Evolutionary conservation across 2,113 vertebrate species (phyloP).

Genomic region (Hypocryptadius cinnamomeus): DNA sequence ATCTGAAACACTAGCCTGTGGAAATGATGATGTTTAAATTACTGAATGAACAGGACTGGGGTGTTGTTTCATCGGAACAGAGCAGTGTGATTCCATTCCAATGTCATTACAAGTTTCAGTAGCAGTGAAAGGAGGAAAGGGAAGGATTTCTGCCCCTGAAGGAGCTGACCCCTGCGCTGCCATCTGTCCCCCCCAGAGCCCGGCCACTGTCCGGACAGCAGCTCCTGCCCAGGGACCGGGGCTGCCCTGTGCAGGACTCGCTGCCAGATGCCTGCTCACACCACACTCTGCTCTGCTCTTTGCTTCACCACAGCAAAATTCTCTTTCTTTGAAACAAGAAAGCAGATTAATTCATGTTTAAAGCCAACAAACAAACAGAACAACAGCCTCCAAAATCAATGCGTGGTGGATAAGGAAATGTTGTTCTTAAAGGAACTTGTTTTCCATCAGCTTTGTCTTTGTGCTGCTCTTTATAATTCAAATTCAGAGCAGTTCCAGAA

Average conservation of each 20-base stretch:
- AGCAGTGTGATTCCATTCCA: background rate
- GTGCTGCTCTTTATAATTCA: background rate
- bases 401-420: accelerated
- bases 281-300: background rate
- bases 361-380: background rate
- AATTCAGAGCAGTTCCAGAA: background rate
- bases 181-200: background rate
- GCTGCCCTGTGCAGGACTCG: background rate
- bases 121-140: background rate
- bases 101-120: background rate
- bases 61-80: background rate
- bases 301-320: background rate
- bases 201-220: background rate
- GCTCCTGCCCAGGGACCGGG: background rate
- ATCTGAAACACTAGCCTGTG: background rate
- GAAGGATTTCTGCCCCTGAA: background rate
- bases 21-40: background rate
- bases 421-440: background rate
- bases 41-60: background rate
- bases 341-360: background rate
- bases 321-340: background rate
- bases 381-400: background rate
- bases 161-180: background rate
- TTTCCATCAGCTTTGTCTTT: background rate
- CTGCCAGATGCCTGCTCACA: background rate